Evolutionary conservation across 2,888 invertebrate genomes (phyloP).

Genomic region (Elysia crispata): DNA sequence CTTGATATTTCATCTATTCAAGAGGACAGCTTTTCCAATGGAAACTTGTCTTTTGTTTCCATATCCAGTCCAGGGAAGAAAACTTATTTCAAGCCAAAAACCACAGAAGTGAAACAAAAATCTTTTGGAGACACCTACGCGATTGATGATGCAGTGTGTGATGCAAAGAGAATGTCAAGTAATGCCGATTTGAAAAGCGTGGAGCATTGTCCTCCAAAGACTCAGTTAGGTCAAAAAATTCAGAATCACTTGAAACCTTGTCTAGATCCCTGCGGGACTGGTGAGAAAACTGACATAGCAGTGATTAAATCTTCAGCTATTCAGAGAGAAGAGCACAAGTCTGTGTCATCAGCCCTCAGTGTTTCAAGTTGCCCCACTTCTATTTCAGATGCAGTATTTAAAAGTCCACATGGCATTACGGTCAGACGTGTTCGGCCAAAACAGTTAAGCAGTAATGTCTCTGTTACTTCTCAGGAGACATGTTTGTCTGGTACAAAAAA

Average conservation of each 20-base stretch:
- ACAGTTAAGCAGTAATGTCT: background rate
- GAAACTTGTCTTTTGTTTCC: slow-evolving; percentile 23
- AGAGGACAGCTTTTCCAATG: background rate
- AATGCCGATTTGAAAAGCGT: too few relatives aligned
- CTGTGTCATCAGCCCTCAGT: too few relatives aligned
- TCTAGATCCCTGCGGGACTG: too few relatives aligned
- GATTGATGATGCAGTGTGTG: background rate
- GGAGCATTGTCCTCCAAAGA: too few relatives aligned
- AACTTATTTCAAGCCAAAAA: background rate
- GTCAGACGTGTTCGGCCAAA: slow-evolving; percentile 14
- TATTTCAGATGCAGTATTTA: slow-evolving; percentile 12
- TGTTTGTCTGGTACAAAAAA: too few relatives aligned
- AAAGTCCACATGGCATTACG: slow-evolving; percentile 26
- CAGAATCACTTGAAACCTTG: too few relatives aligned
- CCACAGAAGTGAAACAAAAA: background rate
- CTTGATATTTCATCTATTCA: too few relatives aligned
- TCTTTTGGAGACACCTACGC: background rate
- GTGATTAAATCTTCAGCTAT: too few relatives aligned
- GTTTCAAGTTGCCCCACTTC: background rate
- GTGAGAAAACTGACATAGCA: too few relatives aligned
- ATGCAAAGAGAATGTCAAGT: too few relatives aligned
- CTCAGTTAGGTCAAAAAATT: too few relatives aligned
- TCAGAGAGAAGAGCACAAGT: too few relatives aligned
- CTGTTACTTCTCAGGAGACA: background rate
- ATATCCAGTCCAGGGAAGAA: slow-evolving; percentile 14